These are phyloP conservation scores for Bolinopsis microptera DNA, from an alignment of 37 sponge, comb jelly and placozoan species.

Conservation along the genomic window DNA sequence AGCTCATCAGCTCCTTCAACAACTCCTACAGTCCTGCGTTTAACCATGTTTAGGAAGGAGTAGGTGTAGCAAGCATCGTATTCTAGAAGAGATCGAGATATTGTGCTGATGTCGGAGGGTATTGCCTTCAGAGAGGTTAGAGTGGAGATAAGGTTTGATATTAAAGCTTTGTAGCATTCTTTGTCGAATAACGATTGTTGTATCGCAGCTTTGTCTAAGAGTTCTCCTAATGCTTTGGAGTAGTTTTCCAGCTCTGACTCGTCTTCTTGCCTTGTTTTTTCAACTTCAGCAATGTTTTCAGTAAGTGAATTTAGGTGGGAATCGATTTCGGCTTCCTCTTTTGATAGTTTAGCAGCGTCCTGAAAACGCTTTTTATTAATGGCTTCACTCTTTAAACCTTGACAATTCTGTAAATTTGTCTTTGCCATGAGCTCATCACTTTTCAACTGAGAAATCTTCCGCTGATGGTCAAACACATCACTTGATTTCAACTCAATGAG, in stretches of 20 bases:
- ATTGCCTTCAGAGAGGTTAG: neutral
- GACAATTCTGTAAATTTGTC: neutral
- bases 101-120: neutral
- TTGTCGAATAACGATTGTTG: neutral
- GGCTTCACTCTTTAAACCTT: neutral
- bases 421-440: neutral
- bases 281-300: neutral
- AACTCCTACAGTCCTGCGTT: neutral
- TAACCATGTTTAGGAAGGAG: neutral
- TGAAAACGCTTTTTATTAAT: neutral
- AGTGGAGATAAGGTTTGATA: neutral
- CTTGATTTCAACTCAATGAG: neutral
- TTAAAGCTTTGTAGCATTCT: neutral
- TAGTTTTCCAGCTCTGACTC: neutral
- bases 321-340: neutral
- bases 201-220: neutral
- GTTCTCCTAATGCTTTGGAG: neutral
- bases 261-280: neutral
- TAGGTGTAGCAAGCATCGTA: constrained; percentile 23
- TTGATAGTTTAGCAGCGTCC: neutral
- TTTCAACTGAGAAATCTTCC: neutral
- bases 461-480: neutral
- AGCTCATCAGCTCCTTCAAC: neutral
- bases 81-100: constrained; percentile 32
- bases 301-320: neutral